A percentile compares a stretch with the other conserved stretches of the same genome.
Conservation (phyloP, 2,888 invertebrate genomes). For the Habrosyne pyritoides region DNA sequence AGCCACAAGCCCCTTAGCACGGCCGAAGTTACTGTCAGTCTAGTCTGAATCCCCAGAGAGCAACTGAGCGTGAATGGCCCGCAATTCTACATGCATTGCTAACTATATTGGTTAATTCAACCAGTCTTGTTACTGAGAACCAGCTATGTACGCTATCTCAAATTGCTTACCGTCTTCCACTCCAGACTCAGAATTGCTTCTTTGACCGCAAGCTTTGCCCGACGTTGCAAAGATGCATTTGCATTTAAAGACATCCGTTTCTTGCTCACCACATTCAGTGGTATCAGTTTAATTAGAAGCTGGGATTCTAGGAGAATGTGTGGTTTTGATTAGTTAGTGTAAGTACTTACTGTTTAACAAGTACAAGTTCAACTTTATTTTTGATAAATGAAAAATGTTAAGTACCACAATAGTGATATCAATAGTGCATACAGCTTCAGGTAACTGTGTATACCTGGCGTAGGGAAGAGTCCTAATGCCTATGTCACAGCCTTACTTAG, state of each 20-base stretch:
- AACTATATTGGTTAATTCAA: slow-evolving; percentile 12
- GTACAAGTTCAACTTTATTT: too few relatives aligned
- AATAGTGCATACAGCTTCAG: too few relatives aligned
- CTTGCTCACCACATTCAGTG: not conserved
- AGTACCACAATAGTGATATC: too few relatives aligned
- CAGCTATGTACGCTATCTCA: slow-evolving; percentile 21
- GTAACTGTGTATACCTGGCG: too few relatives aligned
- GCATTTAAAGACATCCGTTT: not conserved
- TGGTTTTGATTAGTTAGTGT: not conserved
- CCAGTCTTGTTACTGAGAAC: slow-evolving; percentile 8
- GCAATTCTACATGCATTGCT: slow-evolving; percentile 23
- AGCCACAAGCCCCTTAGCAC: slow-evolving; percentile 41
- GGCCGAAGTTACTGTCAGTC: slow-evolving; percentile 36
- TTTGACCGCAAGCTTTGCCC: slow-evolving; percentile 22
- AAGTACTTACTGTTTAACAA: not conserved
- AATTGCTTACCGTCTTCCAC: slow-evolving; percentile 21
- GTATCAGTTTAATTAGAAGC: not conserved
- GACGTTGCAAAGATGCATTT: slow-evolving; percentile 13
- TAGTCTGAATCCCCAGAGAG: slow-evolving; percentile 23
- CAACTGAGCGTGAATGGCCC: not conserved
- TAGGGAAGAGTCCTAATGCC: too few relatives aligned
- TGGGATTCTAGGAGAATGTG: not conserved
- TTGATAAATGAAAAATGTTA: too few relatives aligned
- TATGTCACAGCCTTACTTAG: too few relatives aligned
- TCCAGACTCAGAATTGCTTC: slow-evolving; percentile 15